These are phyloP conservation scores for Arothron firmamentum DNA, from an alignment of 2,113 vertebrate genomes.

Conservation along the genomic window DNA sequence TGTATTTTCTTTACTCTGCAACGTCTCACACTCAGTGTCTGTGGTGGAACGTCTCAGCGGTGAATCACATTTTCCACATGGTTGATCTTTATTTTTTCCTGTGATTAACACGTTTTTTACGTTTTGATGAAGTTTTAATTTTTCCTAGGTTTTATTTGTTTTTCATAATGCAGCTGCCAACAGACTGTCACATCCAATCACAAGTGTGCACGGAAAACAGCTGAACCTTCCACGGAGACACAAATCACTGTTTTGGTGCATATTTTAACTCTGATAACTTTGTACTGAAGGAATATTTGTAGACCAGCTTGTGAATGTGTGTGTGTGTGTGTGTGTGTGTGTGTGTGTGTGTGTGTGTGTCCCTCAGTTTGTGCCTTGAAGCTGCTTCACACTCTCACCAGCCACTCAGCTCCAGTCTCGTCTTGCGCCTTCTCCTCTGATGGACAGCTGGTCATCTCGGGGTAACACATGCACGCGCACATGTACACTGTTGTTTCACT, in stretches of 20 bases:
- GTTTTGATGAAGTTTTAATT: too few species aligned
- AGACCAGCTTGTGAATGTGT: not conserved
- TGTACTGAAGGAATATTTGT: too few species aligned
- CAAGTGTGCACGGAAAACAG: too few species aligned
- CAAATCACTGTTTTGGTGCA: too few species aligned
- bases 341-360: constrained; percentile 3
- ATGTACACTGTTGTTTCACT: not conserved
- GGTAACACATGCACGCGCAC: constrained; percentile 69
- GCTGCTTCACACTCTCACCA: constrained; percentile 72
- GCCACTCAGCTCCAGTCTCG: constrained; percentile 83
- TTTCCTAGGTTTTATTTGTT: too few species aligned
- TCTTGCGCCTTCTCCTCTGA: constrained; percentile 85
- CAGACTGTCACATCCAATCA: too few species aligned
- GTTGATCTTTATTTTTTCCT: not conserved
- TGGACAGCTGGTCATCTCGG: constrained; percentile 81
- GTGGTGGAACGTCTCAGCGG: constrained; percentile 11
- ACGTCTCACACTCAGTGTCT: not conserved
- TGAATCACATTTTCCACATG: not conserved
- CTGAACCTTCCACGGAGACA: too few species aligned
- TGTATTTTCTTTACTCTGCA: not conserved
- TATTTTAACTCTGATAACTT: too few species aligned
- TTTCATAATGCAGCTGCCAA: too few species aligned
- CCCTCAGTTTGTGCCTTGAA: constrained; percentile 75
- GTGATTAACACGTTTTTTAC: too few species aligned
- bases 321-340: constrained; percentile 1